Conservation (phyloP, 2,888 invertebrate genomes). For the Apotomis turbidana region DNA sequence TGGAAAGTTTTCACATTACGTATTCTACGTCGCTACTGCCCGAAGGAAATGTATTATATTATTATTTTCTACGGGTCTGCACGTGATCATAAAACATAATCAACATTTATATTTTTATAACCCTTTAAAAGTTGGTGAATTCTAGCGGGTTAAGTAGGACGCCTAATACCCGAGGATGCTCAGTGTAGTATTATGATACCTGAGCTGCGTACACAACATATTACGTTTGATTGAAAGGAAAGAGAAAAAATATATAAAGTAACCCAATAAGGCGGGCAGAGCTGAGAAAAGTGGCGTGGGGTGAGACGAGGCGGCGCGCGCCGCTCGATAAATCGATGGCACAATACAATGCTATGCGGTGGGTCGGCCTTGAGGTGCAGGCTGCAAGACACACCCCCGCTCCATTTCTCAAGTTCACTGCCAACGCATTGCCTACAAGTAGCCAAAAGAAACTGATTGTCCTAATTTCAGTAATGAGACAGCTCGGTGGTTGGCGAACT, state of each 20-base stretch:
- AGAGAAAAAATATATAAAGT: constrained; percentile 46
- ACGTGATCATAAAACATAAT: constrained; percentile 17
- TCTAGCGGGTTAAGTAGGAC: constrained; percentile 9
- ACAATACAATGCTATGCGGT: constrained; percentile 75
- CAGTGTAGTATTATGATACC: constrained; percentile 36
- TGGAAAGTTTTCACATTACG: constrained; percentile 34
- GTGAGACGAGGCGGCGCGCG: constrained; percentile 73
- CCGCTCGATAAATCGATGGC: constrained; percentile 82
- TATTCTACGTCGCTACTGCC: background rate
- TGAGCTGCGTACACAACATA: constrained; percentile 29
- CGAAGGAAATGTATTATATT: constrained; percentile 12
- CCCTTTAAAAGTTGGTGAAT: constrained; percentile 31
- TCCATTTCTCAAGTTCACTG: constrained; percentile 78
- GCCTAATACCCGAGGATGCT: constrained; percentile 26
- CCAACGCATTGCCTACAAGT: constrained; percentile 62
- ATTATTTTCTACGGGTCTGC: constrained; percentile 10
- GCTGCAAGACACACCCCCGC: constrained; percentile 80
- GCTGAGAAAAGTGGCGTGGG: constrained; percentile 57
- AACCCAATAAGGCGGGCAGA: constrained; percentile 53
- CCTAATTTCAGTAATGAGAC: constrained; percentile 7
- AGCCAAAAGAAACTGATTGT: constrained; percentile 48
- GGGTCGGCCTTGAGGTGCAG: constrained; percentile 77
- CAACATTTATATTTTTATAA: constrained; percentile 12
- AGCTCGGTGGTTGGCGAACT: background rate
- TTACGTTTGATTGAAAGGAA: constrained; percentile 42